A percentile compares a stretch with the other conserved stretches of the same genome.
Conservation (phyloP, 2,113 vertebrate genomes). For the Sakesphorus luctuosus region DNA sequence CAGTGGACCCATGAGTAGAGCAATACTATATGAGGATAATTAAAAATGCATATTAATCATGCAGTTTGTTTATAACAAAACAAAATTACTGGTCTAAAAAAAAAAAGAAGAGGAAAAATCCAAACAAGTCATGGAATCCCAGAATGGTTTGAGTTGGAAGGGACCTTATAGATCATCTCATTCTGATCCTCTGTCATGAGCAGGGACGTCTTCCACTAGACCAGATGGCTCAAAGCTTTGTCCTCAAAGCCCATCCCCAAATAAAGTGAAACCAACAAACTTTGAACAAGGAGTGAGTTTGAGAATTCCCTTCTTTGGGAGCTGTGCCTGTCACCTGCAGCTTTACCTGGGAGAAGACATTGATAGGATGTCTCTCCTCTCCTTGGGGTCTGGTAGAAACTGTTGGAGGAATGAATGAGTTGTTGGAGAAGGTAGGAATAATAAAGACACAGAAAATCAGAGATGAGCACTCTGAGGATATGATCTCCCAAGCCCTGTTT, state of each 20-base stretch:
- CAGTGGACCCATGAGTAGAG: fast-evolving
- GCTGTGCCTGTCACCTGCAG: not conserved
- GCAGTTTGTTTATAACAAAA: not conserved
- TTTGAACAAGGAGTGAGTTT: not conserved
- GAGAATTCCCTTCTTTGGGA: not conserved
- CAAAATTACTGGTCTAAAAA: not conserved
- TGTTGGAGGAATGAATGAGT: not conserved
- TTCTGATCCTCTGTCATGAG: not conserved
- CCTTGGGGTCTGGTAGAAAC: not conserved
- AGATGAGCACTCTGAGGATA: not conserved
- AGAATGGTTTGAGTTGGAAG: not conserved
- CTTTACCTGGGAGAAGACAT: not conserved
- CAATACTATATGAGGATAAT: not conserved
- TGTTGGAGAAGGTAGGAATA: not conserved
- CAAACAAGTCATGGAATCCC: not conserved
- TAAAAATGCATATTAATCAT: not conserved
- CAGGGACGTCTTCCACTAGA: not conserved
- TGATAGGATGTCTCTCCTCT: not conserved
- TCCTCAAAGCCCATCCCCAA: not conserved
- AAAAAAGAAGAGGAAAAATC: not conserved
- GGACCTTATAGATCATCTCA: not conserved
- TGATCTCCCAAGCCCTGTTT: not conserved
- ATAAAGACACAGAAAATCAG: not conserved
- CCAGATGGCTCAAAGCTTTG: not conserved
- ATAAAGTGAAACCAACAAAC: not conserved